Conservation (phyloP, 30 jellyfish, hydroid and myxozoan genomes). For the Cassiopea andromeda region DNA sequence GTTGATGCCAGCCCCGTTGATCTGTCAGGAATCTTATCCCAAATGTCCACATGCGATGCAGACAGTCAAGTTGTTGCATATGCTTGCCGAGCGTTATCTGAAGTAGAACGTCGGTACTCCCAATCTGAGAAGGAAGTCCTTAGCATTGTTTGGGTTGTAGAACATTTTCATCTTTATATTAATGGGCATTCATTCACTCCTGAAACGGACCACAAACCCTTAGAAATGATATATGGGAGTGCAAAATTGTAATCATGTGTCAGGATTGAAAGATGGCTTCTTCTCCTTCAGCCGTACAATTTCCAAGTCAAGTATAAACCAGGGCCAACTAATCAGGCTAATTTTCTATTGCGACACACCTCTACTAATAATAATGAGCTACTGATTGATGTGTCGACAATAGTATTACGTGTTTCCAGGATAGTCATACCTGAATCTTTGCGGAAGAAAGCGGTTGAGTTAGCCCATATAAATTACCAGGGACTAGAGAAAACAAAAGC, state of each 20-base stretch:
- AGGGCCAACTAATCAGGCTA: slow-evolving; percentile 47
- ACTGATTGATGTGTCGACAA: slow-evolving; percentile 12
- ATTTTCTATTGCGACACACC: slow-evolving; percentile 41
- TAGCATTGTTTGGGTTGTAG: slow-evolving; percentile 34
- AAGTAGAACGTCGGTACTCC: slow-evolving; percentile 44
- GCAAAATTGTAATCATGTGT: slow-evolving; percentile 48
- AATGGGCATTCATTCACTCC: slow-evolving; percentile 40
- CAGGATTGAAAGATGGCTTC: slow-evolving; percentile 39
- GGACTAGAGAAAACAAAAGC: slow-evolving; percentile 59
- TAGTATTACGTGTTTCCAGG: slow-evolving; percentile 26
- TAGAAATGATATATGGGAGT: slow-evolving; percentile 40
- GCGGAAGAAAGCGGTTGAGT: slow-evolving; percentile 32
- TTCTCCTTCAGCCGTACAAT: slow-evolving; percentile 42
- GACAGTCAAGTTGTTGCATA: slow-evolving; percentile 18
- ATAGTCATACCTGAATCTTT: slow-evolving; percentile 45
- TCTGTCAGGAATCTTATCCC: slow-evolving; percentile 35
- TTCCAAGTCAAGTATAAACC: slow-evolving; percentile 39
- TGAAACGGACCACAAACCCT: slow-evolving; percentile 43
- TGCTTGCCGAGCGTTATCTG: slow-evolving; percentile 49
- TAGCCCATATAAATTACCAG: slow-evolving; percentile 68
- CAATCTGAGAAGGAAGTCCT: slow-evolving; percentile 61
- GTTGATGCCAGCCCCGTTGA: slow-evolving; percentile 57
- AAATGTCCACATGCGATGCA: slow-evolving; percentile 37
- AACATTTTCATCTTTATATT: slow-evolving; percentile 41
- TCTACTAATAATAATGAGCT: slow-evolving; percentile 9